Evolutionary conservation across 2,888 invertebrate genomes (phyloP), one percentile per base, ranked within the genome.

Genomic region (Taphrorychus bicolor): DNA sequence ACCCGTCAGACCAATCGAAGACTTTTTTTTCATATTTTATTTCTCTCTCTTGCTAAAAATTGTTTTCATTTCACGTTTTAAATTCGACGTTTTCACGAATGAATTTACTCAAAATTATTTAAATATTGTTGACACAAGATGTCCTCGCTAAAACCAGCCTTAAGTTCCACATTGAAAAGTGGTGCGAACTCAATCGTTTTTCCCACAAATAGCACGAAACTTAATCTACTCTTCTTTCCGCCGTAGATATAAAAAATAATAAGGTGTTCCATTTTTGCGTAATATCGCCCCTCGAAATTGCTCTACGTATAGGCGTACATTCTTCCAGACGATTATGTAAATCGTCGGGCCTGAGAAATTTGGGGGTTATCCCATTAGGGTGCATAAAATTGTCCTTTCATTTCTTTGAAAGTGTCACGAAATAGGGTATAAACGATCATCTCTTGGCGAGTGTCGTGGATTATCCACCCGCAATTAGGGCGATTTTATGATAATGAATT

Each of bases 221-320:
- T 45, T 17, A 45, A 45, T 17, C 1, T 45, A n/a, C 2, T 45
- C 14, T 14, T 45, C 45, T n/a, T n/a, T n/a, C n/a, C n/a, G n/a
- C n/a, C 45, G n/a, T 18, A 51, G 21, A 51, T 4, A 51, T 51
- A 51, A 51, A 51, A 51, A 51, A 51, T 51, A 51, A 19, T 51
- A 51, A 51, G 51, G 22, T 51, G 17, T 51, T 51, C 51, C n/a
- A 19, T 18, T 17, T 51, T 18, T 18, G n/a, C 51, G n/a, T 51
- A 19, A 51, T 21, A 19, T 51, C 17, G 45, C 51, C 5, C 21
- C 14, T 5, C n/a, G n/a, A 51, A 51, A 51, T 51, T 51, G 51
- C 18, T 45, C 3, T 18, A 45, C 19, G 19, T 51, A 51, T 51
- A 51, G 51, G 51, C 51, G n/a, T n/a, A 51, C 51, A 51, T 51